These are phyloP conservation scores for Danio jaintianensis DNA, from an alignment of 2,797 vertebrate species.

Conservation along the genomic window DNA sequence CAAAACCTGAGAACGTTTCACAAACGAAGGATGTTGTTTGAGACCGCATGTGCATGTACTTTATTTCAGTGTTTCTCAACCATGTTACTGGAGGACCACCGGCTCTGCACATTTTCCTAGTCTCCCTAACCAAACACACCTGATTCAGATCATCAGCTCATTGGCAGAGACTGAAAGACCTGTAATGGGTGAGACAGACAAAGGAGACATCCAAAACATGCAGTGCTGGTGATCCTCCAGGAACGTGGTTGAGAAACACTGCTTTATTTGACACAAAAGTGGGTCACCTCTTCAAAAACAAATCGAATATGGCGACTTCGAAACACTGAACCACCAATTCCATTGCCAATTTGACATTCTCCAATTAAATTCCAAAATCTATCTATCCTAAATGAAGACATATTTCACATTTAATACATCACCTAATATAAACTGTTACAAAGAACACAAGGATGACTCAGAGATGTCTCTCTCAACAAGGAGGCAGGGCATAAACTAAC, in stretches of 20 bases:
- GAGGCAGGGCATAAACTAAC: background rate
- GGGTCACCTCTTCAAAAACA: background rate
- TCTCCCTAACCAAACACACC: no score
- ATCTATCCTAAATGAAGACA: conserved; percentile 27
- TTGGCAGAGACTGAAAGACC: no score
- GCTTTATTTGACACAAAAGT: background rate
- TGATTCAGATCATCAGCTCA: no score
- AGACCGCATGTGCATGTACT: background rate
- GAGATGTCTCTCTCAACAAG: conserved; percentile 12
- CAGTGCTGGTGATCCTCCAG: no score
- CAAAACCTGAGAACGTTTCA: conserved; percentile 28
- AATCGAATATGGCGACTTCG: background rate
- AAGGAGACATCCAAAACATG: no score
- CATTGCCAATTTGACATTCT: background rate
- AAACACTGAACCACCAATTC: background rate
- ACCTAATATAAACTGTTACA: background rate
- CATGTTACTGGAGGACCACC: no score
- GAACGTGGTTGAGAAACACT: no score
- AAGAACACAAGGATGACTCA: background rate
- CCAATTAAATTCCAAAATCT: conserved; percentile 28
- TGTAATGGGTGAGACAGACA: no score
- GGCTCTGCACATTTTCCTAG: no score
- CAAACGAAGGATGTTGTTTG: conserved; percentile 1
- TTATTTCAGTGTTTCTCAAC: no score
- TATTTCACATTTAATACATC: conserved; percentile 28